A percentile compares a stretch with the other conserved stretches of the same genome.
These are phyloP conservation scores for Ptychoptera albimana DNA, from an alignment of 2,888 invertebrate genomes.

Conservation along the genomic window DNA sequence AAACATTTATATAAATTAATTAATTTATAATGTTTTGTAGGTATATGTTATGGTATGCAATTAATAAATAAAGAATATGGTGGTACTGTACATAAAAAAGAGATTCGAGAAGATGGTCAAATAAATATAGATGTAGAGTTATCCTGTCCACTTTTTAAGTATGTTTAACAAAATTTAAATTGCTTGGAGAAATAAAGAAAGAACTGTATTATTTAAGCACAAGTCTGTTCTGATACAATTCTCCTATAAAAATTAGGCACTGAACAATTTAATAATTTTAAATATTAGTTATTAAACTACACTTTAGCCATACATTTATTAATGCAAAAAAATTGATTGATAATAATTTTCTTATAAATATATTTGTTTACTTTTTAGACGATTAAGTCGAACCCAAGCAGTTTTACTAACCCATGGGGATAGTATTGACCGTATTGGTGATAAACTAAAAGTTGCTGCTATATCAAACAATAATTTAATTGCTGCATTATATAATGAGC, in stretches of 20 bases:
- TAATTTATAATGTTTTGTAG: slow-evolving; percentile 29
- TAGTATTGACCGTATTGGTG: slow-evolving; percentile 82
- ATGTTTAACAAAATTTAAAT: slow-evolving; percentile 24
- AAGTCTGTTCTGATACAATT: slow-evolving; percentile 25
- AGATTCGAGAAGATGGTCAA: slow-evolving; percentile 87
- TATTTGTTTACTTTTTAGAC: slow-evolving; percentile 38
- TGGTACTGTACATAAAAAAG: slow-evolving; percentile 76
- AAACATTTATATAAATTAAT: neutral
- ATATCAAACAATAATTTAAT: slow-evolving; percentile 63
- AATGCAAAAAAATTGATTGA: slow-evolving; percentile 4
- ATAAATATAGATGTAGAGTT: slow-evolving; percentile 77
- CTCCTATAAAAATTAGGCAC: slow-evolving; percentile 24
- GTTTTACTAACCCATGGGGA: slow-evolving; percentile 97
- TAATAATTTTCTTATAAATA: neutral
- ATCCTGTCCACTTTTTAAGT: slow-evolving; percentile 85
- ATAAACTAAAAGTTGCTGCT: slow-evolving; percentile 74
- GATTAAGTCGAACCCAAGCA: slow-evolving; percentile 69
- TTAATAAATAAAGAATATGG: slow-evolving; percentile 97
- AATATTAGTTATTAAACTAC: slow-evolving; percentile 22
- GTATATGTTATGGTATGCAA: slow-evolving; percentile 99
- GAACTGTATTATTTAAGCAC: slow-evolving; percentile 6
- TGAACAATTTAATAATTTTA: slow-evolving; percentile 22
- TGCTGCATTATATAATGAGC: slow-evolving; percentile 83
- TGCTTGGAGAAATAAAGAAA: slow-evolving; percentile 8
- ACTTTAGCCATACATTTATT: slow-evolving; percentile 20